These are phyloP conservation scores for Microctenopoma stevenorrisi DNA, from an alignment of 2,797 vertebrate genomes.

Conservation along the genomic window DNA sequence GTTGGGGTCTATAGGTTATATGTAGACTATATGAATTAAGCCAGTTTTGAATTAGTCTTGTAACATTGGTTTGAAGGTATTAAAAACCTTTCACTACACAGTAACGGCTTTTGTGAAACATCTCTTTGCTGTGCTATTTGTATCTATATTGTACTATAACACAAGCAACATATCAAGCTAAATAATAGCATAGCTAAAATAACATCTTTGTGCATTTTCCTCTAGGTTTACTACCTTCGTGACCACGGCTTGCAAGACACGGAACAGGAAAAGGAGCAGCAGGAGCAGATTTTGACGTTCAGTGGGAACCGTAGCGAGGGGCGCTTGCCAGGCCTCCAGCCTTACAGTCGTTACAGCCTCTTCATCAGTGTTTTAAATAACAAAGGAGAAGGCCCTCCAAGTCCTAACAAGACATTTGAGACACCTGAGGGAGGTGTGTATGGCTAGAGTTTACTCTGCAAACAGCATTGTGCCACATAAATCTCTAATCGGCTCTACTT, in stretches of 20 bases:
- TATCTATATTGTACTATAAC: not conserved
- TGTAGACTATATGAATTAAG: too few relatives aligned
- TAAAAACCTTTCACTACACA: not conserved
- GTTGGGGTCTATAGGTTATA: too few relatives aligned
- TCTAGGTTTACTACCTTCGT: conserved; percentile 91
- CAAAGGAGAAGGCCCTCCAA: conserved; percentile 93
- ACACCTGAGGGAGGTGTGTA: conserved; percentile 95
- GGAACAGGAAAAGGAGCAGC: conserved; percentile 79
- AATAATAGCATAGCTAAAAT: not conserved
- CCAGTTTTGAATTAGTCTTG: not conserved
- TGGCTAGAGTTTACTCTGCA: not conserved
- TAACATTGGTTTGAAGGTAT: not conserved
- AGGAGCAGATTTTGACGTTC: conserved; percentile 88
- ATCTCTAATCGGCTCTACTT: not conserved
- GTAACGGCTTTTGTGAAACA: not conserved
- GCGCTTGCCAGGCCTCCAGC: conserved; percentile 88
- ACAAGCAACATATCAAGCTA: not conserved
- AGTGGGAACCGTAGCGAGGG: conserved; percentile 89
- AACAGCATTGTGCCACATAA: not conserved
- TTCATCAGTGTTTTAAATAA: conserved; percentile 91
- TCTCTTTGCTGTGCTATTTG: not conserved
- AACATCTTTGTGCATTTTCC: not conserved
- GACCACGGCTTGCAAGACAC: conserved; percentile 81
- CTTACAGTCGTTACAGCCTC: conserved; percentile 90
- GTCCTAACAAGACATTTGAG: conserved; percentile 83